Base-by-base conservation (phyloP, 1,140 invertebrate species). In the Pseudomyrmex flavicornis region DNA sequence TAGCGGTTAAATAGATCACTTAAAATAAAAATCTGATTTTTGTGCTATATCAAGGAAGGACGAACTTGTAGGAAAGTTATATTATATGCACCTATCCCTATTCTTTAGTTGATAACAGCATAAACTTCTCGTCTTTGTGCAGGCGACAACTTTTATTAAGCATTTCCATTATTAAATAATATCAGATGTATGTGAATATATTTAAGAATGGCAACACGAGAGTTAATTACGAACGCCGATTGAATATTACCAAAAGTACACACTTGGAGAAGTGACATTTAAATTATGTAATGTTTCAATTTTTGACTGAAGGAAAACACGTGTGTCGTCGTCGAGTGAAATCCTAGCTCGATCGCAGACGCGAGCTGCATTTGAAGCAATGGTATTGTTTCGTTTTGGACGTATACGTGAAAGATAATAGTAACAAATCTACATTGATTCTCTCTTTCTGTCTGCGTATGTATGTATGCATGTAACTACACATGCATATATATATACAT, bases 91-190 rank as follows among this genome's bases (percentile, higher is more conserved):
- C 54, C 44, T 70, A 44, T 69, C 35, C 54, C 54, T 20, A 56
- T 80, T 80, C 76, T 80, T 80, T 80, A 80, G 20, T 72, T 70
- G 20, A 35, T 72, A 80, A 80, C 66, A 70, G 56, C 35, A 61
- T 80, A 72, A 80, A 70, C 76, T 70, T 72, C 59, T 13, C 66
- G 76, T 59, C 66, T 79, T 17, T 80, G 22, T 50, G 54, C 54
- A 48, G 44, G 58, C 76, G 66, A 50, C 70, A 70, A 80, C 22
- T 13, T 72, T 80, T 72, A 80, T 80, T 80, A 80, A 80, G 76
- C 66, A 80, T 80, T 80, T 80, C 76, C 76, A 80, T 59, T 70
- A 80, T 80, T 72, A 72, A 79, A 58, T 69, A 69, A 79, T 80
- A 50, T 59, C 44, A 46, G 59, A 48, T 70, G 48, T 59, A 70